Base-by-base conservation (phyloP, 2,113 vertebrate genomes). In the Vireo altiloquus region DNA sequence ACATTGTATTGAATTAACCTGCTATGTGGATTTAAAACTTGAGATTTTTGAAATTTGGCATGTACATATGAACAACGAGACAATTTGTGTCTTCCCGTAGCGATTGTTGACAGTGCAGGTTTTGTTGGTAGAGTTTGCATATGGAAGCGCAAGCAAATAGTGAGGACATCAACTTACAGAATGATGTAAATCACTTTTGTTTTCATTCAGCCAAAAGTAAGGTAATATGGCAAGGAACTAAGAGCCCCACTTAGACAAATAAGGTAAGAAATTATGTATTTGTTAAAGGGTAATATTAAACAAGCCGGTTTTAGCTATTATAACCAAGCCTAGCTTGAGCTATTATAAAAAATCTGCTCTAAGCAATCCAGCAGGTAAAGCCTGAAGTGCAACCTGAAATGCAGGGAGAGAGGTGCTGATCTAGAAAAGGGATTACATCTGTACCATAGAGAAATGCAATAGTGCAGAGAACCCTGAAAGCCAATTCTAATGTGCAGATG, bases 81-180 rank as follows among this genome's bases (percentile, higher is more conserved):
- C 28, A 11, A 8, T 46, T 87, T 1, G 0, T 77, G 22, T 52
- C n/a, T 87, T 70, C 39, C 13, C 0, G 0, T 31, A 39, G 44
- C 21, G 52, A 1, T 28, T 83, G 52, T n/a, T 54, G 24, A 11
- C 42, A 44, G 35, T 20, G 23, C 11, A 37, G 39, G 33, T n/a
- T 82, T 82, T 82, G 18, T 59, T 89, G 77, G 42, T 59, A 15
- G 54, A 22, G 33, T 89, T 92, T 90, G 37, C 37, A 11, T 42
- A 7, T 1, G 1, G 65, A 84, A 76, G 13, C 42, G 44, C 57
- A 56, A 30, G 54, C 15, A 15, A 50, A 9, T 46, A 60, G 7
- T 16, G 72, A 69, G 54, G 35, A 52, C 31, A 60, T 68, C 61
- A 39, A 33, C 17, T 66, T 61, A 27, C 7, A 46, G 56, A 87